A percentile compares a stretch with the other conserved stretches of the same genome.
Evolutionary conservation across 1,140 invertebrate genomes (phyloP).

Genomic region (Catajapyx aquilonaris): DNA sequence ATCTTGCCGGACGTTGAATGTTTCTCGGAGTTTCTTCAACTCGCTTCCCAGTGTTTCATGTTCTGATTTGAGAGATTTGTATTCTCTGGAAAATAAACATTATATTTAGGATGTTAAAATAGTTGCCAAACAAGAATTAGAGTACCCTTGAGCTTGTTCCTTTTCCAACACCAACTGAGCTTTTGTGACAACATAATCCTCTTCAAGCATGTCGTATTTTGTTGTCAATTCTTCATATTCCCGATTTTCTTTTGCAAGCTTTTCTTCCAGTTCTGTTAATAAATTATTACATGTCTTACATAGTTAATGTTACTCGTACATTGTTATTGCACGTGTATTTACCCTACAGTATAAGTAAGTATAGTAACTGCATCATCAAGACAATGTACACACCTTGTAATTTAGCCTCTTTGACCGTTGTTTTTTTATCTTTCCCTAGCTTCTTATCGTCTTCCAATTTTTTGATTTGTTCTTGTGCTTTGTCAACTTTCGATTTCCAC

Average conservation of each 20-base stretch:
- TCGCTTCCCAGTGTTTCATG: conserved; percentile 36
- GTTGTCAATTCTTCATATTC: conserved; percentile 56
- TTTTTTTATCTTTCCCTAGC: not conserved
- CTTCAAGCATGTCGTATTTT: conserved; percentile 60
- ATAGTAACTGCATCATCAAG: too few relatives aligned
- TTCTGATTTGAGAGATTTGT: conserved; percentile 25
- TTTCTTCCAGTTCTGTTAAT: conserved; percentile 39
- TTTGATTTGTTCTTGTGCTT: not conserved
- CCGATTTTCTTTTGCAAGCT: conserved; percentile 37
- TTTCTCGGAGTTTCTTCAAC: conserved; percentile 41
- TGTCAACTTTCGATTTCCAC: too few relatives aligned
- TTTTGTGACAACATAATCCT: conserved; percentile 58
- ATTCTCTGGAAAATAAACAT: conserved; percentile 7
- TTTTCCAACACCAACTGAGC: conserved; percentile 54
- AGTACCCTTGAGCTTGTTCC: conserved; percentile 31
- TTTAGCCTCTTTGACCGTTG: too few relatives aligned
- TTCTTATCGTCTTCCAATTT: not conserved
- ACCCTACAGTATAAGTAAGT: too few relatives aligned
- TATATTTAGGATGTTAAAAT: not conserved
- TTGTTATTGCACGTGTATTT: too few relatives aligned
- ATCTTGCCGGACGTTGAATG: conserved; percentile 39
- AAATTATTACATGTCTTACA: too few relatives aligned
- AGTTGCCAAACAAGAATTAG: not conserved
- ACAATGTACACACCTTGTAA: too few relatives aligned
- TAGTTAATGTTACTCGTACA: too few relatives aligned